Percentiles rank a stretch among this genome's conserved stretches.
Conservation (phyloP, 1,140 invertebrate genomes). For the Hestina assimilis region DNA sequence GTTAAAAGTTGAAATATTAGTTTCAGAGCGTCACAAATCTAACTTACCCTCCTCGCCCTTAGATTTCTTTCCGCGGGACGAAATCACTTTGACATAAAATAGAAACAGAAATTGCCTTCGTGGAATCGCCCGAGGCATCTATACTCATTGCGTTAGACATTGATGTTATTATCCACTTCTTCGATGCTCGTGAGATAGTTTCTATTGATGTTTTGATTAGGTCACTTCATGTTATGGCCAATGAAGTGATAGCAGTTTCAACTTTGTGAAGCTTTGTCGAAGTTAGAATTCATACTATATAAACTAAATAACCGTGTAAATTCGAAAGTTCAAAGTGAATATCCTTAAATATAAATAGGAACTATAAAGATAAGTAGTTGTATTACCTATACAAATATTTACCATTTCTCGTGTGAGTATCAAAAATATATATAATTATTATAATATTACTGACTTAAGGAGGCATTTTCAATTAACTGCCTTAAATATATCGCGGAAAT, state of each 20-base stretch:
- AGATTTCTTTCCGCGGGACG: conserved; percentile 39
- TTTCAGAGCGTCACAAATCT: conserved; percentile 6
- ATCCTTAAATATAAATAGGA: too few species aligned
- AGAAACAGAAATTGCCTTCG: conserved; percentile 45
- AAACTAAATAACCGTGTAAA: too few species aligned
- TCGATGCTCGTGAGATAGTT: conserved; percentile 3
- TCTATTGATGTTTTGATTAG: neutral
- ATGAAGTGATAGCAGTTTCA: neutral
- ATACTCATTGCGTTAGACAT: conserved; percentile 30
- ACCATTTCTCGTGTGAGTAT: too few species aligned
- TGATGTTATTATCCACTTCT: conserved; percentile 30
- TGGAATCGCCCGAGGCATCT: conserved; percentile 39
- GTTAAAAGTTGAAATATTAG: neutral
- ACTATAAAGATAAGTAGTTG: too few species aligned
- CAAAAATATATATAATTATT: too few species aligned
- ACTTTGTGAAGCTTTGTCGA: neutral
- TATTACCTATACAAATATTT: too few species aligned
- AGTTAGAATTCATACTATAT: too few species aligned
- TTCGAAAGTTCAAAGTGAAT: too few species aligned
- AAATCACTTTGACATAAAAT: conserved; percentile 50
- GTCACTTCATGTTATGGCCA: neutral
- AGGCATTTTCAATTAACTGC: too few species aligned
- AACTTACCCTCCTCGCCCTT: conserved; percentile 13
- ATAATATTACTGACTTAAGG: too few species aligned
- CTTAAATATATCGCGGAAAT: too few species aligned